Base-by-base conservation (phyloP, 2,113 vertebrate species). In the Myodes glareolus region DNA sequence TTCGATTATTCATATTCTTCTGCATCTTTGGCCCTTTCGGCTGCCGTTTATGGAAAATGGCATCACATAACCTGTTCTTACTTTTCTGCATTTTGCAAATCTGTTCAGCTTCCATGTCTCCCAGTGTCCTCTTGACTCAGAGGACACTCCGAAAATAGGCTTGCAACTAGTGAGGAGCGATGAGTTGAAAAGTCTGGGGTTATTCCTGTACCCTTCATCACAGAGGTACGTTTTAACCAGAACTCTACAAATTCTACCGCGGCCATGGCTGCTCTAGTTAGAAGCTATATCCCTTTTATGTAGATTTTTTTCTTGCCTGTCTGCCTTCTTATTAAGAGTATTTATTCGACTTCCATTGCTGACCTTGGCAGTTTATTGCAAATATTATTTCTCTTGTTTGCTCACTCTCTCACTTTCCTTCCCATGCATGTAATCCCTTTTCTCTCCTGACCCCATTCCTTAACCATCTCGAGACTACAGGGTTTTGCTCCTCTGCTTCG, bases 261-360 rank as follows among this genome's bases (percentile, higher is more conserved):
- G 7, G 39, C 12, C 8, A 73, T 50, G 19, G 63, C 50, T 70
- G 11, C 61, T 96, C 39, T 7, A 67, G 12, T 92, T 73, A 87
- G 29, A 96, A 75, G 27, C 92, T 94, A 33, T 33, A 88, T 85
- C 29, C 47, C 9, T 61, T 87, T 80, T n/a, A 92, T 47, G 13
- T 27, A 23, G 88, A 1, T 11, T 65, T 93, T 90, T n/a, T 92
- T 90, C n/a, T 92, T 73, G 36, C 73, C 93, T 95, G 70, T 88
- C 90, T 97, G 45, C 78, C 25, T 96, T 94, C 93, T 95, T 95
- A 97, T 97, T 97, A 97, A 92, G 85, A 94, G 70, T 95, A 97
- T 98, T 97, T 97, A 95, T 97, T 98, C 85, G 75, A 68, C 90
- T 96, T 88, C 93, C 52, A 39, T 70, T 73, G 90, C 80, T 96